Evolutionary conservation across 2,888 invertebrate genomes (phyloP).

Genomic region (Idaea biselata): DNA sequence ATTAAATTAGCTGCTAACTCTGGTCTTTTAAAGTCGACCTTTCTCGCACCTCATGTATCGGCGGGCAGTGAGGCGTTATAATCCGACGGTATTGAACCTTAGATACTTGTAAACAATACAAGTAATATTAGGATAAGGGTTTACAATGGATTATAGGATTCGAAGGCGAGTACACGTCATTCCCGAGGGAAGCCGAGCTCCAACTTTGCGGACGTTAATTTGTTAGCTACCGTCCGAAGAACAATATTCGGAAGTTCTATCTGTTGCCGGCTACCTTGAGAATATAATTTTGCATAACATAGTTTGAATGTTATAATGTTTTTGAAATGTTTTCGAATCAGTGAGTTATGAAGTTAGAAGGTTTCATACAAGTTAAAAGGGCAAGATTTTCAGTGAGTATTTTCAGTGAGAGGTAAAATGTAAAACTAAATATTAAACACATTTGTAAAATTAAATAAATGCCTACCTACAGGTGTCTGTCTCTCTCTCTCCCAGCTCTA

Average conservation of each 20-base stretch:
- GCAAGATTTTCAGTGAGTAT: too few species aligned
- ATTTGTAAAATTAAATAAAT: too few species aligned
- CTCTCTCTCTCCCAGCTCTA: too few species aligned
- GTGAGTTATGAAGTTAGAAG: too few species aligned
- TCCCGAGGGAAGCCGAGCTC: slow-evolving; percentile 7
- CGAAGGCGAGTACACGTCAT: slow-evolving; percentile 8
- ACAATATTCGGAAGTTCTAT: slow-evolving; percentile 7
- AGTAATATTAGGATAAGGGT: neutral
- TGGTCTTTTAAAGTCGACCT: slow-evolving; percentile 22
- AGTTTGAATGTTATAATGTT: neutral
- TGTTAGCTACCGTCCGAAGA: slow-evolving; percentile 12
- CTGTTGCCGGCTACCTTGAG: neutral
- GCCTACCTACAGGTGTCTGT: too few species aligned
- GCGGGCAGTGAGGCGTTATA: slow-evolving; percentile 23
- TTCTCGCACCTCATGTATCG: slow-evolving; percentile 24
- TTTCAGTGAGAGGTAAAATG: too few species aligned
- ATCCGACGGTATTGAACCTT: slow-evolving; percentile 27
- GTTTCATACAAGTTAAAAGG: too few species aligned
- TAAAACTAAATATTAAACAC: too few species aligned
- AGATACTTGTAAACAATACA: slow-evolving; percentile 12
- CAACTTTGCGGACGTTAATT: slow-evolving; percentile 15
- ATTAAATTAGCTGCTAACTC: slow-evolving; percentile 30
- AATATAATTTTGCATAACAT: slow-evolving; percentile 4
- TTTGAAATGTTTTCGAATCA: neutral
- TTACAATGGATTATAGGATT: slow-evolving; percentile 5